Conservation (phyloP, 2,113 vertebrate species). For the Oncorhynchus keta region DNA sequence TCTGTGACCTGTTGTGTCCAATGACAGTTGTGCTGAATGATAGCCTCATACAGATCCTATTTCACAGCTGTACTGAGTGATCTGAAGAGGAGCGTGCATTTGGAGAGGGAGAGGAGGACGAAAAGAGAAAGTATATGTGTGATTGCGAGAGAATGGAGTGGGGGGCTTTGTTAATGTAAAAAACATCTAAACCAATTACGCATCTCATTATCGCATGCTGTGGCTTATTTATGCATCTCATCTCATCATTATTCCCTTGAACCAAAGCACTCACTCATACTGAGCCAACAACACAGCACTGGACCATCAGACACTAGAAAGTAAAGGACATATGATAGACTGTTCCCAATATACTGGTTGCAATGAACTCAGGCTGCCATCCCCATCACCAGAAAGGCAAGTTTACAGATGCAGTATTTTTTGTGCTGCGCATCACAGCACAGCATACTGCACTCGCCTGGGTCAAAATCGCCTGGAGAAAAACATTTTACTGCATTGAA, state of each 20-base stretch:
- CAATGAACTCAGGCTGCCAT: too few species aligned
- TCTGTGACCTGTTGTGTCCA: background rate
- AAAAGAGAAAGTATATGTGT: slow-evolving; percentile 30
- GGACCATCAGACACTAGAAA: slow-evolving; percentile 12
- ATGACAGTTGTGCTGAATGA: slow-evolving; percentile 1
- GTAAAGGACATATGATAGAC: background rate
- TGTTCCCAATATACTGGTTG: too few species aligned
- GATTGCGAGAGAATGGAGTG: slow-evolving; percentile 51
- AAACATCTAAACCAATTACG: slow-evolving; percentile 77
- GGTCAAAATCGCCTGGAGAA: too few species aligned
- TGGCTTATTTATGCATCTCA: slow-evolving; percentile 72
- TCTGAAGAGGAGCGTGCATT: slow-evolving; percentile 64
- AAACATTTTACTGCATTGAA: too few species aligned
- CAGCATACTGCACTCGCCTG: too few species aligned
- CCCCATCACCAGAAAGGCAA: too few species aligned
- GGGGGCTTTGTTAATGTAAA: slow-evolving; percentile 70
- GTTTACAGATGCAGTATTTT: too few species aligned
- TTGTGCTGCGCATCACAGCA: too few species aligned
- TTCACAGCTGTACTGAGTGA: slow-evolving; percentile 62
- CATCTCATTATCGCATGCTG: slow-evolving; percentile 74
- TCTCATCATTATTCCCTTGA: slow-evolving; percentile 71
- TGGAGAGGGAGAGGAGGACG: slow-evolving; percentile 1
- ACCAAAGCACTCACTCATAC: slow-evolving; percentile 53
- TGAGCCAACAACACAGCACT: slow-evolving; percentile 18
- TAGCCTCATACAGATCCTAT: slow-evolving; percentile 30